Conservation (phyloP, 2,797 vertebrate species). For the Vultur gryphus region DNA sequence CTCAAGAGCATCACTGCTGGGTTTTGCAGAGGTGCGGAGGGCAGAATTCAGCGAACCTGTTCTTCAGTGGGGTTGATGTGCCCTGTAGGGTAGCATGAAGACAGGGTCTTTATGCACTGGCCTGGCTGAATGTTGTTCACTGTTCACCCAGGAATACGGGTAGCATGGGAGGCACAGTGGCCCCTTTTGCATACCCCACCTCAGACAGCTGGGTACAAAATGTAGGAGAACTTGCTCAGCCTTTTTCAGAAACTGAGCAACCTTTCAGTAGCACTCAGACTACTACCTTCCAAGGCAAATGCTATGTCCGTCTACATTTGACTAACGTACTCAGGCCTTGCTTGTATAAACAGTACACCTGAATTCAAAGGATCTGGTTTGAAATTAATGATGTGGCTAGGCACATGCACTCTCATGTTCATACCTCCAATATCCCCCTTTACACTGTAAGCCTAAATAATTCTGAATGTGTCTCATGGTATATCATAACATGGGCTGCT, state of each 20-base stretch:
- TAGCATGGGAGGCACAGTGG: not conserved
- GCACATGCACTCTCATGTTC: not conserved
- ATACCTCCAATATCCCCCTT: not conserved
- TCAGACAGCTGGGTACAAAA: not conserved
- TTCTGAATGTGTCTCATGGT: not conserved
- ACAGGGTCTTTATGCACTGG: not conserved
- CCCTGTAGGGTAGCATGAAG: not conserved
- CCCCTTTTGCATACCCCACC: not conserved
- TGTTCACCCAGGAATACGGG: not conserved
- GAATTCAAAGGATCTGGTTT: not conserved
- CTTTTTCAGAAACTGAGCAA: not conserved
- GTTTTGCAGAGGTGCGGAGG: not conserved
- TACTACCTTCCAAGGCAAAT: not conserved
- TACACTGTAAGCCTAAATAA: not conserved
- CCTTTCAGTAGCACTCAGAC: not conserved
- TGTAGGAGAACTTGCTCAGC: accelerated
- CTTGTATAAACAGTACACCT: not conserved
- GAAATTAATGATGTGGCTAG: not conserved
- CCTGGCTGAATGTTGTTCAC: not conserved
- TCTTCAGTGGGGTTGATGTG: not conserved
- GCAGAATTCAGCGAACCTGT: not conserved
- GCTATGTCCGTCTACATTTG: not conserved
- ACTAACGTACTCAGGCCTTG: not conserved
- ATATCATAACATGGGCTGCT: not conserved
- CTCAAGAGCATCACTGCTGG: not conserved